These are phyloP conservation scores for Leptinotarsa juncta DNA, from an alignment of 2,888 invertebrate genomes.

Conservation along the genomic window DNA sequence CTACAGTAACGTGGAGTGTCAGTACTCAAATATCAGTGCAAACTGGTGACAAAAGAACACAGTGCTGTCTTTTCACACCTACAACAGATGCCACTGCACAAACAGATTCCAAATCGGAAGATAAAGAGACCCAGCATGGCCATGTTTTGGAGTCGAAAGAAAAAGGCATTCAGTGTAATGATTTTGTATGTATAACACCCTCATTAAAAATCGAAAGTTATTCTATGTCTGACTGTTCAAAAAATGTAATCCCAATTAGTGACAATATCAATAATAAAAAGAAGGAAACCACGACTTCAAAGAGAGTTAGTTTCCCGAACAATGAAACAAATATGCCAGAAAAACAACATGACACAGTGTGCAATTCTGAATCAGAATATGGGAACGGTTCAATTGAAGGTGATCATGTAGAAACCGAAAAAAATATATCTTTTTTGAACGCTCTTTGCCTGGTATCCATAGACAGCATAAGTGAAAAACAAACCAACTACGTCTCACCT, in stretches of 20 bases:
- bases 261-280: background rate
- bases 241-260: background rate
- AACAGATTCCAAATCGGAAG: background rate
- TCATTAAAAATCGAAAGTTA: constrained; percentile 7
- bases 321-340: background rate
- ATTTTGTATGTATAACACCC: background rate
- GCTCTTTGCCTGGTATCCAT: background rate
- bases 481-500: background rate
- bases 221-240: background rate
- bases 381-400: background rate
- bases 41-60: constrained; percentile 18
- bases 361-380: background rate
- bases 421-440: background rate
- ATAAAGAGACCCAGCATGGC: background rate
- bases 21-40: constrained; percentile 16
- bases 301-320: background rate
- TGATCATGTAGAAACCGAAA: background rate
- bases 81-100: background rate
- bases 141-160: background rate
- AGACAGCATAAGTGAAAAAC: background rate
- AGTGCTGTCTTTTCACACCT: constrained; percentile 10
- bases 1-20: constrained; percentile 5
- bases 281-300: background rate
- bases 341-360: background rate
- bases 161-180: constrained; percentile 2